A percentile compares a stretch with the other conserved stretches of the same genome.
Evolutionary conservation across 2,797 vertebrate genomes (phyloP).

Genomic region (Sebastes baramenuke): DNA sequence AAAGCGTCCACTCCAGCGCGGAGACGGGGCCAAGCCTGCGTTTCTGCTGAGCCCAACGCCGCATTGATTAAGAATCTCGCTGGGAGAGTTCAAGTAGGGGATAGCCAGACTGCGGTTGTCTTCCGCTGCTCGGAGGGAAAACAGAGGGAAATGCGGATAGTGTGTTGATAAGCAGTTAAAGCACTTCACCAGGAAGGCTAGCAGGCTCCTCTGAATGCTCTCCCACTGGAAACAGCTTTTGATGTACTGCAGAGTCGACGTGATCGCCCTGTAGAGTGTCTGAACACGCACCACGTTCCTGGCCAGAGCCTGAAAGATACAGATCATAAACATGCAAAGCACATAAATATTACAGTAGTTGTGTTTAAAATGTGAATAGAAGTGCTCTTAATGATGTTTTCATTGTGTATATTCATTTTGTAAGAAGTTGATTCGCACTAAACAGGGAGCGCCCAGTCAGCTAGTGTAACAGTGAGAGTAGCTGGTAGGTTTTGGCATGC

Average conservation of each 20-base stretch:
- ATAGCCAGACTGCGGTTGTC: conserved; percentile 58
- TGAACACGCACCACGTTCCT: conserved; percentile 92
- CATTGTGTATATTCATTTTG: neutral
- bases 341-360: neutral
- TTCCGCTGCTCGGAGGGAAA: conserved; percentile 60
- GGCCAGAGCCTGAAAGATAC: conserved; percentile 87
- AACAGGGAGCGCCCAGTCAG: neutral
- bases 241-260: conserved; percentile 89
- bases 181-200: conserved; percentile 91
- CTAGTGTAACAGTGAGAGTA: neutral
- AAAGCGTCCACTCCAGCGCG: conserved; percentile 49
- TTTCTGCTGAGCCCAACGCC: conserved; percentile 57
- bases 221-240: conserved; percentile 99
- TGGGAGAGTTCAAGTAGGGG: conserved; percentile 71
- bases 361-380: neutral
- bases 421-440: neutral
- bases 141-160: conserved; percentile 56
- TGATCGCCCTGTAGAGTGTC: conserved; percentile 87
- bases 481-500: conserved; percentile 27
- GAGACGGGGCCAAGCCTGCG: conserved; percentile 60
- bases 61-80: conserved; percentile 72
- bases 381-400: neutral
- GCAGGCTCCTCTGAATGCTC: conserved; percentile 87
- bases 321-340: conserved; percentile 25
- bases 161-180: conserved; percentile 59